Evolutionary conservation across 1,140 invertebrate genomes (phyloP), one percentile per base, ranked within the genome.

Genomic region (Drosophila nigrodunni): DNA sequence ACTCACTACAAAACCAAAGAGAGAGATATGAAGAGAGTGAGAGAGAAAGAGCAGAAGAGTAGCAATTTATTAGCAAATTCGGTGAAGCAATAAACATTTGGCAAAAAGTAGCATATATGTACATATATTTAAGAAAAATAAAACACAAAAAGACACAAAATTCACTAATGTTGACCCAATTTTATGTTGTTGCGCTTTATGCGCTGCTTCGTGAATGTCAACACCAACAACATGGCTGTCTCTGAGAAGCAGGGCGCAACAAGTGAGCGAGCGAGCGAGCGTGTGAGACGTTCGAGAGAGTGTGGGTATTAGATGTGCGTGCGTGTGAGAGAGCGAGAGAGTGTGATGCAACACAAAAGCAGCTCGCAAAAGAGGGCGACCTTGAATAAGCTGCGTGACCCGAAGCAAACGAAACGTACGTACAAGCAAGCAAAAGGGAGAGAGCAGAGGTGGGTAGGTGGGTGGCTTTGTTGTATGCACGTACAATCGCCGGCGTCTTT

Each of bases 381-480:
- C 85, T 89, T 89, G 85, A 89, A 85, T 74, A 73, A 78, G 79
- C 77, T 82, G 79, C 79, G 77, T 82, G 79, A 89, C 80, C 69
- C 74, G 71, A 78, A 57, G 59, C 46, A 54, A 65, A 55, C 49
- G 52, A 65, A 62, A 50, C 52, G 59, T 57, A 76, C 49, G 64
- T 61, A 37, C 61, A n/a, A 15, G 43, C 52, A 13, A 18, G 15
- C 6, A 9, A 10, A 44, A 49, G 50, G 7, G 41, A 11, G 41
- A 21, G 13, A 25, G 52, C 3, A 30, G 25, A 30, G 18, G 21
- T 18, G 43, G 50, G 57, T 60, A 30, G 6, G 25, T 30, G 25
- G 25, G 25, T 30, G 25, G 25, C 6, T 30, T 30, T 2, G 25
- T 30, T 30, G 74, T 7, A 18, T 47, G 52, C 54, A 49, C 46